Evolutionary conservation across 2,113 vertebrate species (phyloP).

Genomic region (Mus pahari): DNA sequence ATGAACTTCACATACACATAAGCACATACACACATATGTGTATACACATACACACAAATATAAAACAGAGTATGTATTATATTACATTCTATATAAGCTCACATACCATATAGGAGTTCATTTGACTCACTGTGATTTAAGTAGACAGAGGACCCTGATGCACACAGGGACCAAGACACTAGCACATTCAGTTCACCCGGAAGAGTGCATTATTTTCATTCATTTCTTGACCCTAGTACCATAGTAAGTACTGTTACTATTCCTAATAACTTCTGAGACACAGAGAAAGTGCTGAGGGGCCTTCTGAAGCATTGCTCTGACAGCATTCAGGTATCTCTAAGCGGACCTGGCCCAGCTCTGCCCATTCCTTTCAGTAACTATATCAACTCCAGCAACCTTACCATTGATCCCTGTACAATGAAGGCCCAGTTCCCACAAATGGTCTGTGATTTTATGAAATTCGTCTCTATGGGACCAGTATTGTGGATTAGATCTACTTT

Average conservation of each 20-base stretch:
- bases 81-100: background rate
- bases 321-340: background rate
- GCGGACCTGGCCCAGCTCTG: background rate
- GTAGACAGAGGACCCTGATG: background rate
- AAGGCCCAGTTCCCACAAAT: conserved; percentile 71
- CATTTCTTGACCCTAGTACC: background rate
- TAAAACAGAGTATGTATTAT: background rate
- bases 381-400: conserved; percentile 36
- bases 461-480: conserved; percentile 63
- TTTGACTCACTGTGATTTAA: background rate
- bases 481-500: conserved; percentile 77
- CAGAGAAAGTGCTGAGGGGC: background rate
- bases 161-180: background rate
- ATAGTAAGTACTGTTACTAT: background rate
- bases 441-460: conserved; percentile 75
- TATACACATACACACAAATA: background rate
- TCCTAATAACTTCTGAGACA: background rate
- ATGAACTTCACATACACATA: background rate
- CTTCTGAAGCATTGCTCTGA: background rate
- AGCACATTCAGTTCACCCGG: background rate
- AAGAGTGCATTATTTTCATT: background rate
- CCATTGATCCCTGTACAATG: conserved; percentile 56
- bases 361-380: conserved; percentile 50
- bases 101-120: background rate
- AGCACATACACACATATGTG: background rate